These are phyloP conservation scores for Hycleus cichorii DNA, from an alignment of 1,140 invertebrate species.

Conservation along the genomic window DNA sequence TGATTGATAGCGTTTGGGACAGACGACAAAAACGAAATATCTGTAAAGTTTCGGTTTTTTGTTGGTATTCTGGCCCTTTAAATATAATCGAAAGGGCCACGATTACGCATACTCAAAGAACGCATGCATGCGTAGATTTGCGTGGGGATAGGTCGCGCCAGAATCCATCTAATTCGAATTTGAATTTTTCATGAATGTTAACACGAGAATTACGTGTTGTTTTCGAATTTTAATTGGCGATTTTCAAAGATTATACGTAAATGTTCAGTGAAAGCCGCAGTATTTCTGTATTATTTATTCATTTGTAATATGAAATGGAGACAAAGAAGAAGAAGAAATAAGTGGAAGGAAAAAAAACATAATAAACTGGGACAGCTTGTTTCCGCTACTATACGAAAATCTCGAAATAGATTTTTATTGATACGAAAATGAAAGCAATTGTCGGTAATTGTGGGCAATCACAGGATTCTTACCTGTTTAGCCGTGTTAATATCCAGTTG, in stretches of 20 bases:
- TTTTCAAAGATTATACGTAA: too few species aligned
- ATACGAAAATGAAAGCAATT: slow-evolving; percentile 1
- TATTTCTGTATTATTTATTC: too few species aligned
- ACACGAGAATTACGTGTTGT: too few species aligned
- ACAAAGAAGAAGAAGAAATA: not conserved
- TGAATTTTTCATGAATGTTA: not conserved
- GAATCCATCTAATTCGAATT: slow-evolving; percentile 15
- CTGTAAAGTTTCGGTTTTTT: not conserved
- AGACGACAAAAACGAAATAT: too few species aligned
- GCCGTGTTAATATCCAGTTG: slow-evolving; percentile 22
- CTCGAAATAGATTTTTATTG: not conserved
- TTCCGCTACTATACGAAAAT: slow-evolving; percentile 1
- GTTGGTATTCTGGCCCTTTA: not conserved
- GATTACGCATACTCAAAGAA: slow-evolving; percentile 20
- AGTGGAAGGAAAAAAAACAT: not conserved
- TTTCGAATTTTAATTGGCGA: too few species aligned
- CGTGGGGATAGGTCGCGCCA: slow-evolving; percentile 27
- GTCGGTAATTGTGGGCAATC: slow-evolving; percentile 23
- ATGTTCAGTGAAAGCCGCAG: too few species aligned
- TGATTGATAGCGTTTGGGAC: too few species aligned
- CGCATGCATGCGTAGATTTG: slow-evolving; percentile 25
- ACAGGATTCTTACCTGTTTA: slow-evolving; percentile 38
- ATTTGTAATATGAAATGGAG: too few species aligned
- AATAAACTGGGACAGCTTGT: not conserved
- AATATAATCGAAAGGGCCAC: not conserved